Percentiles rank a stretch among this genome's conserved stretches.
Evolutionary conservation across 1,140 invertebrate species (phyloP).

Genomic region (Plutomurus gul): DNA sequence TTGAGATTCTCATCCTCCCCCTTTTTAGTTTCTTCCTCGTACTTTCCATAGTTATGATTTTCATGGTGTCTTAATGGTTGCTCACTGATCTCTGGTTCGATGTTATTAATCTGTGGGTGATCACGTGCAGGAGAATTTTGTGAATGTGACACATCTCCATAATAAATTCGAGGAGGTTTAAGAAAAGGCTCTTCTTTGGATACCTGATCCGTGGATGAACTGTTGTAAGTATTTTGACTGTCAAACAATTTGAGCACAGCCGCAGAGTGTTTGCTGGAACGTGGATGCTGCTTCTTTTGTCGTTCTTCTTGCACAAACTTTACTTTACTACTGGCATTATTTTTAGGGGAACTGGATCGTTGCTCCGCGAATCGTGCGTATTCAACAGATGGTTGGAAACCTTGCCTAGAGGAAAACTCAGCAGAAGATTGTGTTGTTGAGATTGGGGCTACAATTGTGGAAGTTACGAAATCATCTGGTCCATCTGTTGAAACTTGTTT

Average conservation of each 20-base stretch:
- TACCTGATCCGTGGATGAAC: neutral
- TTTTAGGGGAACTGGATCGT: neutral
- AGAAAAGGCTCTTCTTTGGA: neutral
- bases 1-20: neutral
- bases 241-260: neutral
- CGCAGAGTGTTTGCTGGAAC: neutral
- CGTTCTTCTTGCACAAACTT: neutral
- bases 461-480: neutral
- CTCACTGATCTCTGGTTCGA: neutral
- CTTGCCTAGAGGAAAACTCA: conserved; percentile 9
- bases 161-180: conserved; percentile 33
- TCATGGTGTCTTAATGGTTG: neutral
- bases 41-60: neutral
- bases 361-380: conserved; percentile 12
- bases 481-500: neutral
- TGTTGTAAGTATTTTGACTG: neutral
- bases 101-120: neutral
- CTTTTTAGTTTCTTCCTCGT: neutral
- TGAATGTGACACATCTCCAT: conserved; percentile 25
- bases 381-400: conserved; percentile 10
- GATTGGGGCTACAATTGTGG: neutral
- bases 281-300: neutral
- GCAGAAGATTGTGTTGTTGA: neutral
- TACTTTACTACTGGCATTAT: neutral
- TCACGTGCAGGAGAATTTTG: neutral